Conservation (phyloP, 2,113 vertebrate genomes). For the Mastomys coucha region DNA sequence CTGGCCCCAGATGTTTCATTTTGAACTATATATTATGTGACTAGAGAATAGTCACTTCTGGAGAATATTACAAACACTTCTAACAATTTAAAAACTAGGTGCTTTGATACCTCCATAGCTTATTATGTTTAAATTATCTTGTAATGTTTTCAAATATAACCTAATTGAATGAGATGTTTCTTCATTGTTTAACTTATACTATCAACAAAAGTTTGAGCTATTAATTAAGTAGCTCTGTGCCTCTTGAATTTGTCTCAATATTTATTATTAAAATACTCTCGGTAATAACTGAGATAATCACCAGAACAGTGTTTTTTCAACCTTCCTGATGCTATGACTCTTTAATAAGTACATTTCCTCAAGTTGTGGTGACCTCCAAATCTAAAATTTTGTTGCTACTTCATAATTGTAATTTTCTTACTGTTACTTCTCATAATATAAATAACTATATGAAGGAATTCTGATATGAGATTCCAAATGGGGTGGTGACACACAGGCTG, state of each 20-base stretch:
- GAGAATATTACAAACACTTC: slow-evolving; percentile 4
- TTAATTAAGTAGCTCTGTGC: slow-evolving; percentile 61
- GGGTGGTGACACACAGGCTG: not conserved
- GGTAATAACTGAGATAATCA: slow-evolving; percentile 69
- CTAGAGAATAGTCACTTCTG: not conserved
- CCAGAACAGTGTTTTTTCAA: not conserved
- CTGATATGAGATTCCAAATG: not conserved
- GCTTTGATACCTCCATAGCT: not conserved
- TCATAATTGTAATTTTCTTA: not conserved
- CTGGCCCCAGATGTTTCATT: not conserved
- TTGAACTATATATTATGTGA: not conserved
- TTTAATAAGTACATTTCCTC: not conserved
- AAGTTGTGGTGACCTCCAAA: not conserved
- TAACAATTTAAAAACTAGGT: not conserved
- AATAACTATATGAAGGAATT: not conserved
- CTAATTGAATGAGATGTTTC: slow-evolving; percentile 61
- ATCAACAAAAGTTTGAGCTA: slow-evolving; percentile 21
- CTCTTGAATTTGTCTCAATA: slow-evolving; percentile 68
- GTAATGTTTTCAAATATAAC: slow-evolving; percentile 44
- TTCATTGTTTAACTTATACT: slow-evolving; percentile 54
- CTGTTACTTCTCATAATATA: not conserved
- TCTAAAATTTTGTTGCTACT: not conserved
- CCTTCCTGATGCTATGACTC: not conserved
- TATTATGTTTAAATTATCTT: slow-evolving; percentile 50
- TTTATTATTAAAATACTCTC: slow-evolving; percentile 70